phyloP scores from a whole-genome alignment of 2,113 vertebrate genomes.

The Sebastes schlegelii region DNA sequence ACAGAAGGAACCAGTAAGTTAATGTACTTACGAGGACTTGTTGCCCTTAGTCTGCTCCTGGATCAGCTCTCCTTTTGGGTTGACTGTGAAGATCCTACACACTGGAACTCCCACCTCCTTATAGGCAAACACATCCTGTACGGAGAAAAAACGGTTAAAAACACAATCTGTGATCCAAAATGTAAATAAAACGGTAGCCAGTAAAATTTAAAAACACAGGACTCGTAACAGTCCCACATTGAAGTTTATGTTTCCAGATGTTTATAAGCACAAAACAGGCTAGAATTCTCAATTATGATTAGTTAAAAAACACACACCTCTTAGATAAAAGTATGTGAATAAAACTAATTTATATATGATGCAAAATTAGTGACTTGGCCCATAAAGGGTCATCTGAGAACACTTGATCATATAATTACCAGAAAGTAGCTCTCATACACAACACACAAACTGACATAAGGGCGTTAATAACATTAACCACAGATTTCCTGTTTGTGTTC shows the following conservation, averaged over 20 bases:
- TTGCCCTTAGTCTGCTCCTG: conserved; percentile 97
- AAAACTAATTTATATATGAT: background rate
- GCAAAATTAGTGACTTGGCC: background rate
- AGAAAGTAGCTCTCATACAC: conserved; percentile 22
- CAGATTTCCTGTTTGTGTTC: conserved; percentile 60
- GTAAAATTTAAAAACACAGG: too few species aligned
- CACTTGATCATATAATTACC: conserved; percentile 22
- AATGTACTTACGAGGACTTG: conserved; percentile 94
- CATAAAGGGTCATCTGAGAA: conserved; percentile 14
- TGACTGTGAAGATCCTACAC: conserved; percentile 97
- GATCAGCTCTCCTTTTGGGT: conserved; percentile 98
- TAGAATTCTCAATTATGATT: background rate
- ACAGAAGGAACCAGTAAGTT: background rate
- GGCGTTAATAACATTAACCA: conserved; percentile 41
- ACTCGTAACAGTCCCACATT: too few species aligned
- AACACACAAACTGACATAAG: conserved; percentile 42
- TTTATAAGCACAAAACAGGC: too few species aligned
- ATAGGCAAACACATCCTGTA: conserved; percentile 96
- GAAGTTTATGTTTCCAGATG: too few species aligned
- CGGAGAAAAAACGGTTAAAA: conserved; percentile 50
- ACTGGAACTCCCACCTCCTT: conserved; percentile 96
- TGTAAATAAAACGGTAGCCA: background rate
- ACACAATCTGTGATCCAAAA: background rate
- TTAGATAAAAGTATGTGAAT: background rate
- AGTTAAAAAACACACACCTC: background rate